A percentile compares a stretch with the other conserved stretches of the same genome.
phyloP scores from a whole-genome alignment of 2,888 invertebrate species.

The Apodemia duryi region DNA sequence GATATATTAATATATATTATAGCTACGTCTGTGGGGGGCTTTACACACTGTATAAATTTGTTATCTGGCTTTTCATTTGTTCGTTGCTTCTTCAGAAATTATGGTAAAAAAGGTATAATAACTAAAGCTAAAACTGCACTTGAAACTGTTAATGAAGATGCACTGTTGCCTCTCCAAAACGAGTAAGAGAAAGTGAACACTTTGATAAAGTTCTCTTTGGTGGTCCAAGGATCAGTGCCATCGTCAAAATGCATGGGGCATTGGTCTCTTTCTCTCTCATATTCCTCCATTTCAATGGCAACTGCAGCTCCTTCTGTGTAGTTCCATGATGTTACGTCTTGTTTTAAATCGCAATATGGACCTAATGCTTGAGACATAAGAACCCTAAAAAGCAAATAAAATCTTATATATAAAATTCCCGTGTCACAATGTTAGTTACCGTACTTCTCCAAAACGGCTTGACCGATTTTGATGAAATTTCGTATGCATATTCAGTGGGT shows the following conservation, averaged over 20 bases:
- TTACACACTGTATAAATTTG: too few relatives aligned
- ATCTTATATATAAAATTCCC: too few relatives aligned
- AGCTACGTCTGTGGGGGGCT: too few relatives aligned
- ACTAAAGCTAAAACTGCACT: slow-evolving; percentile 38
- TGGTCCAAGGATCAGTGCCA: slow-evolving; percentile 91
- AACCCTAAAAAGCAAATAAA: slow-evolving; percentile 47
- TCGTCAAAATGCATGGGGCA: slow-evolving; percentile 99
- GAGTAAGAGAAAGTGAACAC: slow-evolving; percentile 78
- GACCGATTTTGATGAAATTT: too few relatives aligned
- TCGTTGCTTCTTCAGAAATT: not conserved
- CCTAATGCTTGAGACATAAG: slow-evolving; percentile 92
- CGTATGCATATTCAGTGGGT: too few relatives aligned
- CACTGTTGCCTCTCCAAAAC: slow-evolving; percentile 55
- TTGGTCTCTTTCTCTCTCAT: slow-evolving; percentile 95
- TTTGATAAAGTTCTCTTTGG: slow-evolving; percentile 85
- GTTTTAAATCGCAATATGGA: slow-evolving; percentile 92
- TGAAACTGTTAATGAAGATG: slow-evolving; percentile 38
- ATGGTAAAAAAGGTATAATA: slow-evolving; percentile 36
- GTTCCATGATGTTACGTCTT: slow-evolving; percentile 93
- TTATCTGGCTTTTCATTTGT: not conserved
- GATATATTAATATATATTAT: too few relatives aligned
- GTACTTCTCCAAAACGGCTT: too few relatives aligned
- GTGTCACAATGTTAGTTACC: too few relatives aligned
- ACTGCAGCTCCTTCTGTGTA: slow-evolving; percentile 96
- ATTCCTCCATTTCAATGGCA: slow-evolving; percentile 93